Percentiles rank a stretch among this genome's conserved stretches.
phyloP scores from a whole-genome alignment of 2,113 vertebrate species.

The Periophthalmodon schlosseri region DNA sequence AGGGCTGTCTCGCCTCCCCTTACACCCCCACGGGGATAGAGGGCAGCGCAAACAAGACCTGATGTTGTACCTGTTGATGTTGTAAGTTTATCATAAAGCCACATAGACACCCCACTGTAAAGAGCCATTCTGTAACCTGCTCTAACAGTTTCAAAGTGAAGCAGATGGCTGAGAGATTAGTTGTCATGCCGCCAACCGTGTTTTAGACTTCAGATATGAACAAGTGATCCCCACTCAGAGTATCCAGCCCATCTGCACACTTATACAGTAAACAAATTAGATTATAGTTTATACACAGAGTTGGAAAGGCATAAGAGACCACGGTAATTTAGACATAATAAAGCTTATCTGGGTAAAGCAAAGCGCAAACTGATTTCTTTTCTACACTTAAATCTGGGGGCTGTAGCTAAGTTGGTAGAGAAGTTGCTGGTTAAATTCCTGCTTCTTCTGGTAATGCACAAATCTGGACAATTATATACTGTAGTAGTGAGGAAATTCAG shows the following conservation, averaged over 20 bases:
- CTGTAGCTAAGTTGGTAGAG: background rate
- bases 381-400: background rate
- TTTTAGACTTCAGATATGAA: constrained; percentile 42
- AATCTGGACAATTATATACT: too few relatives aligned
- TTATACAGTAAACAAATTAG: constrained; percentile 15
- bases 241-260: constrained; percentile 47
- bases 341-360: background rate
- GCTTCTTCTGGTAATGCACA: too few relatives aligned
- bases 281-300: constrained; percentile 3
- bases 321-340: background rate
- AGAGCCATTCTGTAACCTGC: constrained; percentile 37
- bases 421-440: background rate
- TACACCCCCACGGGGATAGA: background rate
- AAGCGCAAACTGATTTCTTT: background rate
- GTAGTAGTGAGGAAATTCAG: too few relatives aligned
- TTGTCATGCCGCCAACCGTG: constrained; percentile 34
- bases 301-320: background rate
- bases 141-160: constrained; percentile 36
- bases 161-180: constrained; percentile 49
- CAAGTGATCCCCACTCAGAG: constrained; percentile 38
- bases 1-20: constrained; percentile 25
- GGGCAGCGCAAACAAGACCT: constrained; percentile 22
- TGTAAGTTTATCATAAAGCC: constrained; percentile 10
- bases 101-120: constrained; percentile 8
- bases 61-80: constrained; percentile 19